A percentile compares a stretch with the other conserved stretches of the same genome.
Evolutionary conservation across 2,888 invertebrate species (phyloP).

Genomic region (Mythimna loreyi): DNA sequence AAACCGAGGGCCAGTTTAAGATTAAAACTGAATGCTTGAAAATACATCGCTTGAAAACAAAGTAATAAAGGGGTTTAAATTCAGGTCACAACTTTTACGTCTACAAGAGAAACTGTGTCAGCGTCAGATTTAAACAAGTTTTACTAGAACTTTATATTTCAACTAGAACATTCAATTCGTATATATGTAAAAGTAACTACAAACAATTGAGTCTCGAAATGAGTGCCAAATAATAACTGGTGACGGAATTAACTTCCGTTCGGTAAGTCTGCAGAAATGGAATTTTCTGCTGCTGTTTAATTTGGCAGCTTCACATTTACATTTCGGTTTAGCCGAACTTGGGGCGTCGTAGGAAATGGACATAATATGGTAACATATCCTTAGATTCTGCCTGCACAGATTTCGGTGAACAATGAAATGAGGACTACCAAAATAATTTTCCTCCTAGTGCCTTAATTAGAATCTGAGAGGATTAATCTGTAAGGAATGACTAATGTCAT

Average conservation of each 20-base stretch:
- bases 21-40: background rate
- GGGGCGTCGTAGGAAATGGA: too few species aligned
- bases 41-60: background rate
- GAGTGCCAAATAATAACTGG: constrained; percentile 3
- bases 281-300: background rate
- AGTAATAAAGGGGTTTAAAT: constrained; percentile 10
- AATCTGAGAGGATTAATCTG: too few species aligned
- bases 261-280: background rate
- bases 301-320: too few species aligned
- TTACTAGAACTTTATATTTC: constrained; percentile 24
- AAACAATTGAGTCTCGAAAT: background rate
- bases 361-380: too few species aligned
- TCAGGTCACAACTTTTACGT: constrained; percentile 18
- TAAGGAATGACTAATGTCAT: too few species aligned
- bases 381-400: too few species aligned
- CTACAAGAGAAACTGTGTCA: constrained; percentile 13
- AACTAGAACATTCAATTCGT: constrained; percentile 10
- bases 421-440: too few species aligned
- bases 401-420: too few species aligned
- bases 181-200: constrained; percentile 11
- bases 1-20: background rate
- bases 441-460: too few species aligned
- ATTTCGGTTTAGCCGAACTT: too few species aligned
- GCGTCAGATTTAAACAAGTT: constrained; percentile 9
- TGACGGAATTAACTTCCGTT: background rate